Evolutionary conservation across 2,888 invertebrate species (phyloP), one percentile per base, ranked within the genome.

Genomic region (Spicauda simplicius): DNA sequence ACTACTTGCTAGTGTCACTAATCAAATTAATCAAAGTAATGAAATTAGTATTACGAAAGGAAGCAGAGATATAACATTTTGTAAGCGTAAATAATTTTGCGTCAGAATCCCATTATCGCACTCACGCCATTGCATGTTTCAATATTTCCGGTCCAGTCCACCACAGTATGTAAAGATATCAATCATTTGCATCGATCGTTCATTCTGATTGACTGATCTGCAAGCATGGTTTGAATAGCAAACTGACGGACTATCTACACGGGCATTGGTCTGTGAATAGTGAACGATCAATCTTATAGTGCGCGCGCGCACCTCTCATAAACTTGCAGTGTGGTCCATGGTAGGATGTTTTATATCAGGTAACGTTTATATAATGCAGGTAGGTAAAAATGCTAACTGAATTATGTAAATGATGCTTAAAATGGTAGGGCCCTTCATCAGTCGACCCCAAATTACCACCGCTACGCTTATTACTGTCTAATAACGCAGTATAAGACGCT

Each of bases 261-360:
- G 2, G 71, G 73, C 3, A 10, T 55, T 71, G 53, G 54, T 78
- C 83, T 84, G 69, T 58, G 71, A 57, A 69, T 77, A 74, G 71
- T 76, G 76, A 79, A 74, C 79, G 77, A 86, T 86, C 80, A 83
- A 83, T 87, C 84, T 81, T 80, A 25, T 11, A 45, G 53, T 59
- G 82, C 80, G 82, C 81, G 66, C 73, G 82, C 84, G 81, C 82
- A 80, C 62, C 72, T 72, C 67, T 68, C 72, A 72, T 79, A 72
- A 80, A 76, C 75, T 63, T 76, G 72, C 50, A 70, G 61, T 20
- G 33, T 64, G 66, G 71, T 54, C 45, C 65, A 73, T 69, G 70
- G 52, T 57, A 10, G 5, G 8, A 64, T 30, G 30, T 50, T n/a
- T 33, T 33, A 3, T 6, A 10, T 4, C 25, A 25, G 33, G 33